phyloP scores from a whole-genome alignment of 2,113 vertebrate genomes.

The Peromyscus californicus region DNA sequence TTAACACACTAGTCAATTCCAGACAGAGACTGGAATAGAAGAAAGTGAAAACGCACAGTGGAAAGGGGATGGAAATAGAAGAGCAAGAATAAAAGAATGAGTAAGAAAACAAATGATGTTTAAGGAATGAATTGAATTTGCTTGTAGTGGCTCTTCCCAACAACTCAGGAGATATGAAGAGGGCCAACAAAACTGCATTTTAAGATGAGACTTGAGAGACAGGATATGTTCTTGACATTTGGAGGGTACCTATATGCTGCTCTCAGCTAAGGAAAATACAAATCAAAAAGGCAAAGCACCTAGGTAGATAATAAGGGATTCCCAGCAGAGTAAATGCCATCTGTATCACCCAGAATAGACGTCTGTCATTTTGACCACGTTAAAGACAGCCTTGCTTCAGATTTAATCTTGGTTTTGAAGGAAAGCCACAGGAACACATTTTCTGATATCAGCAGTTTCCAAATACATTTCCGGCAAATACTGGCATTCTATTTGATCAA shows the following conservation, averaged over 20 bases:
- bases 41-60: neutral
- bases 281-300: neutral
- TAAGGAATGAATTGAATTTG: neutral
- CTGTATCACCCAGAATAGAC: neutral
- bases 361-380: neutral
- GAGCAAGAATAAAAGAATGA: neutral
- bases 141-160: neutral
- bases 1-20: neutral
- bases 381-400: neutral
- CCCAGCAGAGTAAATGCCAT: neutral
- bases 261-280: neutral
- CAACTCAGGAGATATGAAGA: neutral
- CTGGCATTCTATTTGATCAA: conserved; percentile 25
- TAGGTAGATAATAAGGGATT: neutral
- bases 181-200: neutral
- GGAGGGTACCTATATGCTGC: neutral
- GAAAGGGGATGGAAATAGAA: neutral
- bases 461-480: conserved; percentile 26
- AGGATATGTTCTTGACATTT: neutral
- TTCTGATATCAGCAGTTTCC: conserved; percentile 7
- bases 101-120: neutral
- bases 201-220: neutral
- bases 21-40: neutral
- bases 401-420: neutral
- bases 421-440: neutral